phyloP scores from a whole-genome alignment of 2,113 vertebrate genomes.

The Pseudorectes ferrugineus region DNA sequence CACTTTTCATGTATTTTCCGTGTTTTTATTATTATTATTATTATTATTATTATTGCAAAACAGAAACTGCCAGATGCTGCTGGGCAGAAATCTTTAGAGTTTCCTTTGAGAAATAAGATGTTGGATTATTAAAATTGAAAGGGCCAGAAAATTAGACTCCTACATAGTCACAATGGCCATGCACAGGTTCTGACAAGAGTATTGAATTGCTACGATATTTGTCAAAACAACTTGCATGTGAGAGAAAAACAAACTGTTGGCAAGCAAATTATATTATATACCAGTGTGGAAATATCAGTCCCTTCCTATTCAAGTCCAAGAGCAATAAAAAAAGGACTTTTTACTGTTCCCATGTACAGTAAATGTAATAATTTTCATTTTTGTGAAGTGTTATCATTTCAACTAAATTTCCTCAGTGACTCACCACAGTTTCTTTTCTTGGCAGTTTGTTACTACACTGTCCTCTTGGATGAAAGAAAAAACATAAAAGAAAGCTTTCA shows the following conservation, averaged over 20 bases:
- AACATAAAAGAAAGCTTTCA: not conserved
- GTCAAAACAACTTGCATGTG: slow-evolving; percentile 35
- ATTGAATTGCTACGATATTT: slow-evolving; percentile 28
- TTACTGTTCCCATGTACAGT: slow-evolving; percentile 46
- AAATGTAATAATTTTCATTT: slow-evolving; percentile 43
- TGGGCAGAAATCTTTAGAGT: slow-evolving; percentile 10
- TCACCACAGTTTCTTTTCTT: slow-evolving; percentile 26
- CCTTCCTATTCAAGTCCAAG: not conserved
- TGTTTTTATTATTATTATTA: not conserved
- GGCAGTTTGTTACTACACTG: not conserved
- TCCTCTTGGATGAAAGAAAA: not conserved
- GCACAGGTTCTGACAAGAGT: not conserved
- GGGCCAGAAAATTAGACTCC: slow-evolving; percentile 1
- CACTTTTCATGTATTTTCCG: slow-evolving; percentile 41
- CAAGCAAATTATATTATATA: slow-evolving; percentile 17
- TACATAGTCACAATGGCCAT: not conserved
- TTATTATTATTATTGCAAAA: slow-evolving; percentile 19
- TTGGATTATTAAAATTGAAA: slow-evolving; percentile 4
- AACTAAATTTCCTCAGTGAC: slow-evolving; percentile 46
- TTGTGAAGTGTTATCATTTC: slow-evolving; percentile 56
- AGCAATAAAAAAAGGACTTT: slow-evolving; percentile 27
- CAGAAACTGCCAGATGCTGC: slow-evolving; percentile 40
- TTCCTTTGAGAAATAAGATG: slow-evolving; percentile 36
- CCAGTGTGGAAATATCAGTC: slow-evolving; percentile 11
- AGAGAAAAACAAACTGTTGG: slow-evolving; percentile 26